A percentile compares a stretch with the other conserved stretches of the same genome.
Evolutionary conservation across 2,888 invertebrate genomes (phyloP).

Genomic region (Caenorhabditis doughertyi): DNA sequence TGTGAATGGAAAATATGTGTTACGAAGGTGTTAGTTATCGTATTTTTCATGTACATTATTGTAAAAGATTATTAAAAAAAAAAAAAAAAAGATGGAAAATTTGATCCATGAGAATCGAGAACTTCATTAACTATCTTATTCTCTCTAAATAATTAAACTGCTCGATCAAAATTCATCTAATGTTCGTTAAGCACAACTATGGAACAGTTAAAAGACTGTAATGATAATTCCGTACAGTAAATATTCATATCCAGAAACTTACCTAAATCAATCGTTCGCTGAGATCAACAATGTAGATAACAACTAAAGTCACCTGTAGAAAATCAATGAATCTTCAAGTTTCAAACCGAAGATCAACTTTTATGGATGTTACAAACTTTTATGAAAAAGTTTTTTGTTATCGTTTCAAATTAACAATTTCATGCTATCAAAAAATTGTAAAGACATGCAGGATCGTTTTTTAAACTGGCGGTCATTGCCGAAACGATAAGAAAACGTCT

Average conservation of each 20-base stretch:
- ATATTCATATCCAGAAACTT: constrained; percentile 18
- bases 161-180: too few relatives aligned
- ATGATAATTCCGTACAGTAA: background rate
- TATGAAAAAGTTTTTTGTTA: background rate
- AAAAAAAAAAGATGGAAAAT: too few relatives aligned
- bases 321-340: constrained; percentile 44
- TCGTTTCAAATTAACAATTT: background rate
- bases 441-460: constrained; percentile 14
- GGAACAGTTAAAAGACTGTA: background rate
- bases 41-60: too few relatives aligned
- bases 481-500: constrained; percentile 54
- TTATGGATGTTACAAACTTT: constrained; percentile 8
- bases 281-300: constrained; percentile 3
- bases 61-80: too few relatives aligned
- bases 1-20: too few relatives aligned
- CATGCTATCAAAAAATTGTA: background rate
- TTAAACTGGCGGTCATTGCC: constrained; percentile 47
- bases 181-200: too few relatives aligned
- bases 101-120: too few relatives aligned
- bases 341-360: constrained; percentile 45
- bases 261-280: background rate
- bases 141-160: too few relatives aligned
- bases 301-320: background rate
- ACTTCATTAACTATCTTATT: too few relatives aligned
- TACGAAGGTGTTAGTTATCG: too few relatives aligned